Evolutionary conservation across 2,113 vertebrate genomes (phyloP), one percentile per base, ranked within the genome.

Genomic region (Hippocampus abdominalis): DNA sequence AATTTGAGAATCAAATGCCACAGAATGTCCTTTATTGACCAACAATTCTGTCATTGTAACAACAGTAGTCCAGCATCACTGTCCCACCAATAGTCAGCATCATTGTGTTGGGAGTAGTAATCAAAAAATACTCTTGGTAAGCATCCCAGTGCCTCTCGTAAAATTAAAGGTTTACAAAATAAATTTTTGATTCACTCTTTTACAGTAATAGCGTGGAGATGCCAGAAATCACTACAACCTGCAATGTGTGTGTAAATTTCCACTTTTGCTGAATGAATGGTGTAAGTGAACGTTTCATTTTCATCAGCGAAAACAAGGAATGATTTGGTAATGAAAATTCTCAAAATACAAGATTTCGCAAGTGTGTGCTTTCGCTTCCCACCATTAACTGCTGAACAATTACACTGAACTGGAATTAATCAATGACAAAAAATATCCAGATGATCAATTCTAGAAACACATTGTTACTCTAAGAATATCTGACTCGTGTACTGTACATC

Each of bases 81-180:
- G 72, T 75, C 12, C 27, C 64, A 64, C 64, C 80, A 54, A 71
- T 57, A 39, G 18, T 62, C 66, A 70, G 69, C 66, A 51, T 66
- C 64, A 63, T 61, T 75, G 32, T 76, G 32, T 76, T 83, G 23
- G 59, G 61, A 89, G 87, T 88, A 87, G 86, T 91, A 87, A 86
- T 87, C 40, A 71, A 76, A 81, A 70, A 81, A 71, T 68, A 72
- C 18, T 39, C 66, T 77, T 64, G 69, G 73, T 2, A 51, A 53
- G 72, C 68, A 70, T 64, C 32, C 48, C 76, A 73, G 61, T 20
- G 21, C 53, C 69, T 76, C 48, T 23, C 63, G 51, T 44, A 70
- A 51, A 44, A 70, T 81, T 85, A 76, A 76, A 71, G 81, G 64
- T 82, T 75, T 74, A 87, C 80, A 87, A 53, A 49, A 65, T 20